Evolutionary conservation across 1,140 invertebrate genomes (phyloP).

Genomic region (Zelostemma sp.): DNA sequence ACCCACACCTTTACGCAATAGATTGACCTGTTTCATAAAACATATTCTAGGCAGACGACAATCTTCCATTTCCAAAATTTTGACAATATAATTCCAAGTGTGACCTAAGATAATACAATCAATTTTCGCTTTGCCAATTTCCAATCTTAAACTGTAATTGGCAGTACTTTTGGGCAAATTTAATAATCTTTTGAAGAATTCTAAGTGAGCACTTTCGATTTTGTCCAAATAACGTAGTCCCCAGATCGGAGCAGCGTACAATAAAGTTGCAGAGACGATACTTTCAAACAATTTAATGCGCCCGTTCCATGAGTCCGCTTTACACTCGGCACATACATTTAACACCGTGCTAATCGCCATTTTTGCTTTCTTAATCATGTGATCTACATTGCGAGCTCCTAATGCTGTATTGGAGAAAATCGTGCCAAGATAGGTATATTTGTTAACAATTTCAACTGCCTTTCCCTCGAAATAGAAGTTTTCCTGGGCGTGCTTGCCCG

Average conservation of each 20-base stretch:
- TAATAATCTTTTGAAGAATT: conserved; percentile 8
- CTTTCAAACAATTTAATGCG: neutral
- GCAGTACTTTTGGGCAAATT: neutral
- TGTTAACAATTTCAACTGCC: neutral
- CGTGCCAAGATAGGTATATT: neutral
- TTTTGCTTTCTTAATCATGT: neutral
- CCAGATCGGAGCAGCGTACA: conserved; percentile 5
- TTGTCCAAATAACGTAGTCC: conserved; percentile 2
- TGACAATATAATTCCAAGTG: neutral
- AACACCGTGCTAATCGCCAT: neutral
- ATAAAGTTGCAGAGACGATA: neutral
- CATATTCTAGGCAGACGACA: too few relatives aligned
- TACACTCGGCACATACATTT: neutral
- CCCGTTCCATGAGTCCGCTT: neutral
- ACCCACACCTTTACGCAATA: too few relatives aligned
- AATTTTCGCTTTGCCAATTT: neutral
- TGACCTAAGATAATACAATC: too few relatives aligned
- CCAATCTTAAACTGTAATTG: neutral
- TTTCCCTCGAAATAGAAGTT: neutral
- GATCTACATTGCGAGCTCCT: neutral
- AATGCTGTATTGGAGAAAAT: neutral
- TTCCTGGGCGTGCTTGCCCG: neutral
- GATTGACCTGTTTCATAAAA: too few relatives aligned
- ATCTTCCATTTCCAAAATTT: too few relatives aligned
- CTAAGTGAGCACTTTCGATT: neutral